These are phyloP conservation scores for Lomographa bimaculata DNA, from an alignment of 2,888 invertebrate genomes.

Conservation along the genomic window DNA sequence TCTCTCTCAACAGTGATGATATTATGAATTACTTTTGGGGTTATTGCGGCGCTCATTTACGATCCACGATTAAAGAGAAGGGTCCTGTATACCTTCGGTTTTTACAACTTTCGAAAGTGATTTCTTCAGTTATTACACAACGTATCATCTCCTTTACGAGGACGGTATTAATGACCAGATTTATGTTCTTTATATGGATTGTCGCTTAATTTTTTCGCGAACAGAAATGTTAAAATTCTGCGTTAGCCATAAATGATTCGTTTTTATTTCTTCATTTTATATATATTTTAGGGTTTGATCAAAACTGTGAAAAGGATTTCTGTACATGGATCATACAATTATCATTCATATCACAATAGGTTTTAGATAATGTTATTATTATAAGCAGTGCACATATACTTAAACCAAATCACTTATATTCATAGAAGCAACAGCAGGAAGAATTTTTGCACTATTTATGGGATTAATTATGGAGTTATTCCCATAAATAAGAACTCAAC, in stretches of 20 bases:
- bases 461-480: too few relatives aligned
- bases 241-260: conserved; percentile 26
- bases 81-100: conserved; percentile 46
- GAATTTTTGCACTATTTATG: too few relatives aligned
- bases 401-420: too few relatives aligned
- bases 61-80: conserved; percentile 50
- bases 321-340: too few relatives aligned
- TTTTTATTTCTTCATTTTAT: conserved; percentile 22
- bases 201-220: conserved; percentile 33
- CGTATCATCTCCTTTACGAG: conserved; percentile 50
- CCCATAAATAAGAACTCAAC: too few relatives aligned
- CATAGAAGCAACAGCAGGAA: too few relatives aligned
- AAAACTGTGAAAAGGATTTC: too few relatives aligned
- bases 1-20: conserved; percentile 22
- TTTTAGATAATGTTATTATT: too few relatives aligned
- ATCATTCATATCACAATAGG: too few relatives aligned
- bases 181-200: conserved; percentile 40
- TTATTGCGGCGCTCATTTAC: conserved; percentile 52
- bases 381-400: too few relatives aligned
- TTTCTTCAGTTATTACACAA: conserved; percentile 57
- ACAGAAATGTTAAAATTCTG: conserved; percentile 20
- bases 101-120: conserved; percentile 76
- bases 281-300: too few relatives aligned
- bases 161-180: conserved; percentile 54
- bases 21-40: conserved; percentile 42